Percentiles rank a stretch among this genome's conserved stretches.
These are phyloP conservation scores for Xanthia togata DNA, from an alignment of 2,888 invertebrate species.

Conservation along the genomic window DNA sequence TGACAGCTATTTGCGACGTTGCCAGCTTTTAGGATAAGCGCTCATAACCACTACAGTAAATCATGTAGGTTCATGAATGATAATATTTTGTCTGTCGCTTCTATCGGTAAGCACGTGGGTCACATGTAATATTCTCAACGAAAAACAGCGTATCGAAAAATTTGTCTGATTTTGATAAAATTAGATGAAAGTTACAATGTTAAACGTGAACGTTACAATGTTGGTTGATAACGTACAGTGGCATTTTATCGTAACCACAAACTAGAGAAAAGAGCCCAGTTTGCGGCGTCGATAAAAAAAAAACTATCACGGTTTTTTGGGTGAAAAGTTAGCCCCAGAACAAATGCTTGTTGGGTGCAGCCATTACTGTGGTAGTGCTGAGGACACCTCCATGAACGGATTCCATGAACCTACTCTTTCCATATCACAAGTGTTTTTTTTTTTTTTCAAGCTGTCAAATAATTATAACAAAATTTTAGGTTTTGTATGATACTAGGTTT, in stretches of 20 bases:
- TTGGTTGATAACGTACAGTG: neutral
- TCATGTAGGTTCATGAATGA: neutral
- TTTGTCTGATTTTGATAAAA: neutral
- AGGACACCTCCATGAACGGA: neutral
- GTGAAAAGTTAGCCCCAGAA: constrained; percentile 8
- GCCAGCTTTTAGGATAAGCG: too few relatives aligned
- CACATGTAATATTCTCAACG: neutral
- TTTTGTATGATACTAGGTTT: too few relatives aligned
- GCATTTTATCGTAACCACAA: neutral
- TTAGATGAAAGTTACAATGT: neutral
- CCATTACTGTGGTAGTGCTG: neutral
- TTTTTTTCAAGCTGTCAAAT: too few relatives aligned
- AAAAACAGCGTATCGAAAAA: neutral
- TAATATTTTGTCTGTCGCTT: neutral
- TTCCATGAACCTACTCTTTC: neutral
- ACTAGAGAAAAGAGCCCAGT: neutral
- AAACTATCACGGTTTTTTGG: neutral
- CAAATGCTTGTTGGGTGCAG: neutral
- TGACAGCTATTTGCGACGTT: too few relatives aligned
- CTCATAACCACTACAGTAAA: neutral
- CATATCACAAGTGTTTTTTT: too few relatives aligned
- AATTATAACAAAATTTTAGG: too few relatives aligned
- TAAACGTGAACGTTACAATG: too few relatives aligned
- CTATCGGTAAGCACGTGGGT: neutral
- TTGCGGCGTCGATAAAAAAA: neutral